Evolutionary conservation across 2,797 vertebrate genomes (phyloP).

Genomic region (Sebastes jordani): DNA sequence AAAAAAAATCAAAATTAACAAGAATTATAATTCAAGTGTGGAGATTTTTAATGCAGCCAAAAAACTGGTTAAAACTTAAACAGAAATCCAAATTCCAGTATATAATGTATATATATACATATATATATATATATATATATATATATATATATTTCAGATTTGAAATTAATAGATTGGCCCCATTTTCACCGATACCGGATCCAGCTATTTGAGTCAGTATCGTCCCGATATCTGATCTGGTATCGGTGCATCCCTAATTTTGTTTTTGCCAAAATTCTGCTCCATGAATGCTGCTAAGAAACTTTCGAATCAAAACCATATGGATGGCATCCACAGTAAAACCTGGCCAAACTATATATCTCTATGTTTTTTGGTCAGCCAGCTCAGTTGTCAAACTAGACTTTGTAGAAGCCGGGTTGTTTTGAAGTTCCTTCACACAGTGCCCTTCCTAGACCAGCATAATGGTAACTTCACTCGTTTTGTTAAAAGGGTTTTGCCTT

Average conservation of each 20-base stretch:
- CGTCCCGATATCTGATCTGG: too few species aligned
- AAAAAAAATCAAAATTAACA: too few species aligned
- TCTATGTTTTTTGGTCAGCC: background rate
- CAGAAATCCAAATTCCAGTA: too few species aligned
- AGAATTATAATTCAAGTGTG: too few species aligned
- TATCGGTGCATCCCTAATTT: background rate
- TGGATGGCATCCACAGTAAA: constrained; percentile 25
- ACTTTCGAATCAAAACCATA: constrained; percentile 19
- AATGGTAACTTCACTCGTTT: constrained; percentile 21
- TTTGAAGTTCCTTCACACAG: constrained; percentile 44
- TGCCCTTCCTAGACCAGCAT: constrained; percentile 47
- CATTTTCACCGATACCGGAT: too few species aligned
- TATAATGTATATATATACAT: too few species aligned
- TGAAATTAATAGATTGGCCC: too few species aligned
- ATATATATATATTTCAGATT: too few species aligned
- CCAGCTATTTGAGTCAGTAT: too few species aligned
- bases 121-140: too few species aligned
- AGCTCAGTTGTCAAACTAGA: constrained; percentile 9
- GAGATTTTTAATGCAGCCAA: fast-evolving
- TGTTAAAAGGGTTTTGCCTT: constrained; percentile 15
- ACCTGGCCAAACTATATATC: constrained; percentile 31
- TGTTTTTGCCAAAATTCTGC: constrained; percentile 45
- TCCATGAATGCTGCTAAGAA: constrained; percentile 69
- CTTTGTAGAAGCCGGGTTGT: constrained; percentile 33
- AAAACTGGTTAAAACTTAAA: too few species aligned